phyloP scores from a whole-genome alignment of 2,797 vertebrate species.

The Hemibagrus guttatus region DNA sequence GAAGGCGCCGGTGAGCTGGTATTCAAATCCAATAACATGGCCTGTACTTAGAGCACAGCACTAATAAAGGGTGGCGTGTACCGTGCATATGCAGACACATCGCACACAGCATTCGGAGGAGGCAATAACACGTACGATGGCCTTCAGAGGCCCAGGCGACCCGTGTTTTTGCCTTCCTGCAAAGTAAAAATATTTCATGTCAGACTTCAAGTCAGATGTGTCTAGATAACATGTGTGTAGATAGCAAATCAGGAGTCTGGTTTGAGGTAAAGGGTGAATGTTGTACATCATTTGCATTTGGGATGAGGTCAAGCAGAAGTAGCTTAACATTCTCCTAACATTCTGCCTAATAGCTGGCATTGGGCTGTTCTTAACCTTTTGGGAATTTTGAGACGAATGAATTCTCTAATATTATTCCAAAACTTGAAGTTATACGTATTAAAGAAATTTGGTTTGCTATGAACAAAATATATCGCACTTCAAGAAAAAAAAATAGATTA shows the following conservation, averaged over 20 bases:
- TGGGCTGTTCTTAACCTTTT: too few species aligned
- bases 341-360: too few species aligned
- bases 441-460: background rate
- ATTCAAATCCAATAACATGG: slow-evolving; percentile 99
- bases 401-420: too few species aligned
- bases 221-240: too few species aligned
- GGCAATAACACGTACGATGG: slow-evolving; percentile 85
- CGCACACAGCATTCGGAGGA: slow-evolving; percentile 83
- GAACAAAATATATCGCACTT: background rate
- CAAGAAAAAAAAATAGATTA: background rate
- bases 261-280: background rate
- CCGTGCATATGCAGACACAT: slow-evolving; percentile 93
- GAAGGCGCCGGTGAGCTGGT: slow-evolving; percentile 93
- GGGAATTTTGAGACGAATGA: too few species aligned
- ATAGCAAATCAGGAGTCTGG: background rate
- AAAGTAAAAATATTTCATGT: slow-evolving; percentile 44
- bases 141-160: slow-evolving; percentile 75
- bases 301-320: background rate
- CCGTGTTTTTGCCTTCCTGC: slow-evolving; percentile 53
- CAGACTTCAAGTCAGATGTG: background rate
- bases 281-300: background rate
- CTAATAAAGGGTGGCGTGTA: slow-evolving; percentile 97
- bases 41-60: slow-evolving; percentile 96
- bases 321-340: too few species aligned
- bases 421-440: too few species aligned